phyloP scores from a whole-genome alignment of 2,888 invertebrate genomes.

The Galeruca laticollis region DNA sequence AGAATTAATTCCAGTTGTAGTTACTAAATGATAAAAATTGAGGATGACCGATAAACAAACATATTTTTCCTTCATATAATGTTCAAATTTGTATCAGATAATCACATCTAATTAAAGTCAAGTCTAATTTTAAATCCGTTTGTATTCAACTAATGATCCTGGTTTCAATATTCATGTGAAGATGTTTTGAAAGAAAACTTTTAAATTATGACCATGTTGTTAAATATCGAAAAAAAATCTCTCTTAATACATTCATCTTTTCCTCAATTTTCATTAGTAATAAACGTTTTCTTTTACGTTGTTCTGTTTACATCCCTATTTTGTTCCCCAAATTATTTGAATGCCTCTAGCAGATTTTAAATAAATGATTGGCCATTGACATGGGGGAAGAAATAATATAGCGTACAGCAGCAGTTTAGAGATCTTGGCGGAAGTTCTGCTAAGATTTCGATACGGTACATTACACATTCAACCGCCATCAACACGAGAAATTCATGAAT shows the following conservation, averaged over 20 bases:
- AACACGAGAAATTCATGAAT: constrained; percentile 47
- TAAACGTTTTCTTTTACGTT: constrained; percentile 24
- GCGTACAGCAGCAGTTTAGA: constrained; percentile 47
- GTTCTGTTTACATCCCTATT: constrained; percentile 41
- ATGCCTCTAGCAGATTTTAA: constrained; percentile 46
- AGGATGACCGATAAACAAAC: too few species aligned
- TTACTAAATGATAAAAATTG: too few species aligned
- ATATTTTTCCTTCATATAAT: too few species aligned
- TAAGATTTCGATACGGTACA: constrained; percentile 59
- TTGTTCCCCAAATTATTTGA: constrained; percentile 44
- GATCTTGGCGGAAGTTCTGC: constrained; percentile 58
- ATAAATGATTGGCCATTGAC: constrained; percentile 48
- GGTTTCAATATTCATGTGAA: too few species aligned
- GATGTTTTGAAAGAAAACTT: too few species aligned
- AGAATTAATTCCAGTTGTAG: too few species aligned
- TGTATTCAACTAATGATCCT: too few species aligned
- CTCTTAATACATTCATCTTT: not conserved
- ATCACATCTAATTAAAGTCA: too few species aligned
- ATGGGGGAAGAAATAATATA: constrained; percentile 51
- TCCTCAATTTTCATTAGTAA: constrained; percentile 40
- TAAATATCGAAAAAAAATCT: too few species aligned
- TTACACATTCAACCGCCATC: constrained; percentile 58
- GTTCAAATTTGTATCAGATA: too few species aligned
- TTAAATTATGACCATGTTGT: too few species aligned
- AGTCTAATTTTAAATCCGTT: too few species aligned